Percentiles rank a stretch among this genome's conserved stretches.
phyloP scores from a whole-genome alignment of 92 coral and sea anemone genomes.

The Ricordea florida region DNA sequence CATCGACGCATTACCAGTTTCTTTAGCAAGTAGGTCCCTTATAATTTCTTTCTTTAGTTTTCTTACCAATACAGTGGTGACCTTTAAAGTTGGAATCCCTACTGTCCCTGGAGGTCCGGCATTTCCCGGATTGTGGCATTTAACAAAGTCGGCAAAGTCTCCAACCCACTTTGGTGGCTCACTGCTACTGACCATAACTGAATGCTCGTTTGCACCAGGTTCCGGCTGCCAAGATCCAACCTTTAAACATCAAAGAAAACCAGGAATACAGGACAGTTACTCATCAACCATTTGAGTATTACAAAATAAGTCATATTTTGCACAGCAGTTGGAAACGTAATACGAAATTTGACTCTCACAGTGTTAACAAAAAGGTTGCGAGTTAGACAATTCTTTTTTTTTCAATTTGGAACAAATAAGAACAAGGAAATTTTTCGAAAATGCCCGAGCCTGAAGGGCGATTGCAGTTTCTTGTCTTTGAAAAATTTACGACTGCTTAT shows the following conservation, averaged over 20 bases:
- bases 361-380: too few species aligned
- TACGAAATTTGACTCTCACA: too few species aligned
- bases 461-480: too few species aligned
- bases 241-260: background rate
- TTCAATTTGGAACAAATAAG: too few species aligned
- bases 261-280: background rate
- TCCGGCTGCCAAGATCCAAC: constrained; percentile 64
- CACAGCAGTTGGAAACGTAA: too few species aligned
- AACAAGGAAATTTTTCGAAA: too few species aligned
- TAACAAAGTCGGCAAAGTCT: constrained; percentile 53
- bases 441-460: too few species aligned
- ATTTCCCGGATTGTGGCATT: constrained; percentile 61
- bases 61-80: constrained; percentile 82
- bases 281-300: background rate
- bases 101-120: constrained; percentile 10
- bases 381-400: too few species aligned
- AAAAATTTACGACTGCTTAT: too few species aligned
- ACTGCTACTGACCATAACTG: constrained; percentile 20
- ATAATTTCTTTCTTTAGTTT: background rate
- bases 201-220: constrained; percentile 18
- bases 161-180: constrained; percentile 72
- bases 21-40: background rate
- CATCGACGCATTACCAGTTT: too few species aligned
- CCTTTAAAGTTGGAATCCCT: constrained; percentile 22
- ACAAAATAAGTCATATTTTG: background rate